These are phyloP conservation scores for Asbolus verrucosus DNA, from an alignment of 1,140 invertebrate species.

Conservation along the genomic window DNA sequence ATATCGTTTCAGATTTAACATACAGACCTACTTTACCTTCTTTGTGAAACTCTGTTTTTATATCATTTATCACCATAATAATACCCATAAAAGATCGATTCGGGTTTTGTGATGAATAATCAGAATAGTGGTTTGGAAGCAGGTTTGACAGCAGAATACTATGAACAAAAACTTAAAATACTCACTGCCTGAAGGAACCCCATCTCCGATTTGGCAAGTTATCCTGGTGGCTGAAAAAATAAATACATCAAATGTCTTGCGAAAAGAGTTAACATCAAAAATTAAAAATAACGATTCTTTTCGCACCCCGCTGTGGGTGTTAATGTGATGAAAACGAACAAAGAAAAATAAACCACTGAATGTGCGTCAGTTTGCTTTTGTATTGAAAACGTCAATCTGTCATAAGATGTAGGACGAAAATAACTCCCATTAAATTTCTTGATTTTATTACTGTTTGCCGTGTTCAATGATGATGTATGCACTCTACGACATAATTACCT, in stretches of 20 bases:
- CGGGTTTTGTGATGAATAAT: no score
- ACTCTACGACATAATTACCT: no score
- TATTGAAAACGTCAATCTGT: slow-evolving; percentile 2
- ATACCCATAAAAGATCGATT: no score
- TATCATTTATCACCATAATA: no score
- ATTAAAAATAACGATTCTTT: no score
- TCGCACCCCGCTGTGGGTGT: no score
- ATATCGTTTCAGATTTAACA: no score
- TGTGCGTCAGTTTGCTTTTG: not conserved
- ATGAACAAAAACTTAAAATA: slow-evolving; percentile 40
- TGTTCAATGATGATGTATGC: not conserved
- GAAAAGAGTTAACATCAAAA: slow-evolving; percentile 8
- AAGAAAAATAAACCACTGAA: not conserved
- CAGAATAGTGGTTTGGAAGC: no score
- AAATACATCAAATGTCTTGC: no score
- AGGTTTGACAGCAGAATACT: not conserved
- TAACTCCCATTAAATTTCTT: not conserved
- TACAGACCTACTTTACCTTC: no score
- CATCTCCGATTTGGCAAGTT: slow-evolving; percentile 78
- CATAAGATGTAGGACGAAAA: slow-evolving; percentile 2
- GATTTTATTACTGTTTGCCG: not conserved
- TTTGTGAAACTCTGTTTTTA: no score
- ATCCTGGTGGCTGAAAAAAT: slow-evolving; percentile 72
- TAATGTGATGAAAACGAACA: slow-evolving; percentile 1
- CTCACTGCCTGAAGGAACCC: slow-evolving; percentile 85